phyloP scores from a whole-genome alignment of 92 coral and sea anemone genomes.

The Porites lobata region DNA sequence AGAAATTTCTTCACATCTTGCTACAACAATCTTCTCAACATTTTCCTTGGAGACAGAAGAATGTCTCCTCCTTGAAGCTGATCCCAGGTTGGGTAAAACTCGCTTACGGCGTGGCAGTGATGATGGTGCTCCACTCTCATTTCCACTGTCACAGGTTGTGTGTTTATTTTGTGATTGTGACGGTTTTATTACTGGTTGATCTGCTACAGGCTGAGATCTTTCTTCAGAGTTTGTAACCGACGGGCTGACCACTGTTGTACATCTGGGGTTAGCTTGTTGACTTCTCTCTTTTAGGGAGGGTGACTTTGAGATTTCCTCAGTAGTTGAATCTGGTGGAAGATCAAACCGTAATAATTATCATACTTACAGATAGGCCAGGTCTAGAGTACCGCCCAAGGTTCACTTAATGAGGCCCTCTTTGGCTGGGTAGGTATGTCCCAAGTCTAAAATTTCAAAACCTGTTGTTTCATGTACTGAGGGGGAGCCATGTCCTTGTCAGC shows the following conservation, averaged over 20 bases:
- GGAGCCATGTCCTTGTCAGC: too few species aligned
- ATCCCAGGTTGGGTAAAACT: slow-evolving; percentile 78
- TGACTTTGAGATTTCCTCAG: not conserved
- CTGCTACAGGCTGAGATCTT: slow-evolving; percentile 7
- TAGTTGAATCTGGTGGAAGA: not conserved
- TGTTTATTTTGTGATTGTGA: slow-evolving; percentile 12
- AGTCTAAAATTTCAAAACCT: too few species aligned
- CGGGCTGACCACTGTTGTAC: not conserved
- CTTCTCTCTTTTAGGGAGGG: slow-evolving; percentile 38
- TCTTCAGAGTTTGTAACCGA: slow-evolving; percentile 24
- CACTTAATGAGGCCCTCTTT: too few species aligned
- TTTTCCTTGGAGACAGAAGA: slow-evolving; percentile 65
- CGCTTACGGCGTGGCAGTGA: slow-evolving; percentile 72
- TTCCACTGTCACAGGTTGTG: not conserved
- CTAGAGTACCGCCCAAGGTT: too few species aligned
- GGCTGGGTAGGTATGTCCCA: too few species aligned
- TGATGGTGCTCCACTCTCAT: slow-evolving; percentile 24
- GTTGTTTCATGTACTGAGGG: too few species aligned
- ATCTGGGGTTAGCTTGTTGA: not conserved
- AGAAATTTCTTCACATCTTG: slow-evolving; percentile 17
- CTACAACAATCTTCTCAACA: slow-evolving; percentile 42
- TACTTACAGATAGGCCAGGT: not conserved
- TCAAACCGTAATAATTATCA: not conserved
- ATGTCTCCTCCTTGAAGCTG: slow-evolving; percentile 64
- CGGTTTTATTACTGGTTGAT: slow-evolving; percentile 8